Conservation (phyloP, 2,113 vertebrate genomes). For the Dolichotis patagonum region DNA sequence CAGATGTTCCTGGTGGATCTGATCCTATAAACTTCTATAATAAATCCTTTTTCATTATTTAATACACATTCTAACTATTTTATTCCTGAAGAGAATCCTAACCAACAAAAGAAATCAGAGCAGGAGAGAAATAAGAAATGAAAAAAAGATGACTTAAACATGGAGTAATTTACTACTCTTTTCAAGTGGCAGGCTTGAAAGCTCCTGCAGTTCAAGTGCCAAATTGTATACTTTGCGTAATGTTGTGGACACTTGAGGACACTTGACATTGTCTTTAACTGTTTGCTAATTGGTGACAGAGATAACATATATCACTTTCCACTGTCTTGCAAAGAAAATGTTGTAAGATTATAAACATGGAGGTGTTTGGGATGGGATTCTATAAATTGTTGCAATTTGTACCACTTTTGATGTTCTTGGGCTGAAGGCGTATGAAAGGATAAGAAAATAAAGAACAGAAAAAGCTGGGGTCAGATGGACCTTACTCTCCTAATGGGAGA, state of each 20-base stretch:
- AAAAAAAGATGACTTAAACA: not conserved
- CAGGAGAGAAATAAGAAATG: not conserved
- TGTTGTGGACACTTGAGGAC: no score
- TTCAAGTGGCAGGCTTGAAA: rapidly evolving
- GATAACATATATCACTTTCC: no score
- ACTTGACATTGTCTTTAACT: rapidly evolving
- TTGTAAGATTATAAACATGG: not conserved
- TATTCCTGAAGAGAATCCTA: not conserved
- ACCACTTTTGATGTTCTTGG: no score
- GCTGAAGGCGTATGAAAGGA: no score
- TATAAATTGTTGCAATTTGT: no score
- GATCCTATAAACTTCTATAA: not conserved
- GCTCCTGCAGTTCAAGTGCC: not conserved
- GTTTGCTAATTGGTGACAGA: not conserved
- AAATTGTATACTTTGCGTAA: not conserved
- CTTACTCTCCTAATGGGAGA: no score
- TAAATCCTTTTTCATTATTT: not conserved
- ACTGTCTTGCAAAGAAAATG: no score
- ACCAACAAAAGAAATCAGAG: not conserved
- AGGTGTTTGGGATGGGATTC: not conserved
- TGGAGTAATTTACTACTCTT: not conserved
- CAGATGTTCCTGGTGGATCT: not conserved
- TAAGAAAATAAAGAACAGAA: no score
- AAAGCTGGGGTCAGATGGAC: no score
- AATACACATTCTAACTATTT: not conserved